Evolutionary conservation across 2,113 vertebrate genomes (phyloP).

Genomic region (Elaphurus davidianus): DNA sequence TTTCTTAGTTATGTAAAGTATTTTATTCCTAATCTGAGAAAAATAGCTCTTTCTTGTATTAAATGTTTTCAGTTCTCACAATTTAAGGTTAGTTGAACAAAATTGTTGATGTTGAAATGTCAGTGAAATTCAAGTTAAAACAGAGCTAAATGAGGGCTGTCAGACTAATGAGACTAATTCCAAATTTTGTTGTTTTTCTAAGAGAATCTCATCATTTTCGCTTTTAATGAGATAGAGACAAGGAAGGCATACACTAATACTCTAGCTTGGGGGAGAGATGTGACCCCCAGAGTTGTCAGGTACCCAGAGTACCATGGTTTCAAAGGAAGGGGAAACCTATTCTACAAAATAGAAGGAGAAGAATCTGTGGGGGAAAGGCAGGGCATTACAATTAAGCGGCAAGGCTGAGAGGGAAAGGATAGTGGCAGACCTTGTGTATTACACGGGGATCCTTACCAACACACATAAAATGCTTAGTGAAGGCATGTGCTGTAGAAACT

Average conservation of each 20-base stretch:
- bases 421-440: background rate
- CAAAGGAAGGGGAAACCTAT: background rate
- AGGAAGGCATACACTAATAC: background rate
- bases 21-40: conserved; percentile 43
- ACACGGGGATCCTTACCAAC: background rate
- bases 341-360: background rate
- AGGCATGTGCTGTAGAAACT: background rate
- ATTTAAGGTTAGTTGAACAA: conserved; percentile 43
- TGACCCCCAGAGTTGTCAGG: background rate
- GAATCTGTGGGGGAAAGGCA: background rate
- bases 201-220: background rate
- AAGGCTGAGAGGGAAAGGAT: background rate
- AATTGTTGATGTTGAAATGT: conserved; percentile 14
- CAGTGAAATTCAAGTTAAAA: conserved; percentile 32
- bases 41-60: conserved; percentile 27
- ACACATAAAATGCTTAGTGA: background rate
- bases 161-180: conserved; percentile 3
- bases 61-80: conserved; percentile 17
- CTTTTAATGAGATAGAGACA: conserved; percentile 6
- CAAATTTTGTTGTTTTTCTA: background rate
- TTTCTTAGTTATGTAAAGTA: conserved; percentile 57
- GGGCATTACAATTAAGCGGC: background rate
- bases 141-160: background rate
- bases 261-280: background rate
- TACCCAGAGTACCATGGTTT: background rate